Evolutionary conservation across 2,888 invertebrate genomes (phyloP), one percentile per base, ranked within the genome.

Genomic region (Stenodera caucasica): DNA sequence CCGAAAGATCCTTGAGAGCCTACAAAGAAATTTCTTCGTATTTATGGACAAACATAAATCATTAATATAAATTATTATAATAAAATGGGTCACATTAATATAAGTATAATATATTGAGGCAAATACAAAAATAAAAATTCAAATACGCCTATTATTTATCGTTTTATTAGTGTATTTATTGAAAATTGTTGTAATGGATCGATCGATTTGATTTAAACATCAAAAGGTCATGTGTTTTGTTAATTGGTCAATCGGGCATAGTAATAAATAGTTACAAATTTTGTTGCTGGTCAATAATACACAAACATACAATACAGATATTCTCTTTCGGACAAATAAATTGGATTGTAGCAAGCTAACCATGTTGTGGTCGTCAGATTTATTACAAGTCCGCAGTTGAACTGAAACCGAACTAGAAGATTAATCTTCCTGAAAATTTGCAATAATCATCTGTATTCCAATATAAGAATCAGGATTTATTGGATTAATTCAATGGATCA

Each of bases 341-440:
- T 77, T 72, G 75, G 70, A 66, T 69, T 67, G 66, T 68, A 73
- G 72, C 70, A 70, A 73, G 71, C 74, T 75, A 75, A 75, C 63
- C 63, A 68, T 73, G 73, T 71, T 77, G 77, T 70, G 78, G 78
- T 77, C 73, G 67, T 63, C 73, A 77, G 78, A 78, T 78, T 78
- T 78, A 78, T 78, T 74, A 71, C 74, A 70, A 76, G 77, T 76
- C 72, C 73, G 71, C 72, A 74, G 71, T 69, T 68, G 70, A 69
- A 67, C 71, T 70, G 71, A 68, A 65, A 71, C 70, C 66, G 63
- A 64, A 60, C 57, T 64, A 53, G 67, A 64, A 63, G 63, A 63
- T 63, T 60, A 63, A 63, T 63, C 61, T 61, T 60, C 45, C 61
- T 60, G 63, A 60, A 63, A 63, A 63, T 63, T 63, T 63, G 63